Evolutionary conservation across 2,888 invertebrate genomes (phyloP).

Genomic region (Drosophila borealis): DNA sequence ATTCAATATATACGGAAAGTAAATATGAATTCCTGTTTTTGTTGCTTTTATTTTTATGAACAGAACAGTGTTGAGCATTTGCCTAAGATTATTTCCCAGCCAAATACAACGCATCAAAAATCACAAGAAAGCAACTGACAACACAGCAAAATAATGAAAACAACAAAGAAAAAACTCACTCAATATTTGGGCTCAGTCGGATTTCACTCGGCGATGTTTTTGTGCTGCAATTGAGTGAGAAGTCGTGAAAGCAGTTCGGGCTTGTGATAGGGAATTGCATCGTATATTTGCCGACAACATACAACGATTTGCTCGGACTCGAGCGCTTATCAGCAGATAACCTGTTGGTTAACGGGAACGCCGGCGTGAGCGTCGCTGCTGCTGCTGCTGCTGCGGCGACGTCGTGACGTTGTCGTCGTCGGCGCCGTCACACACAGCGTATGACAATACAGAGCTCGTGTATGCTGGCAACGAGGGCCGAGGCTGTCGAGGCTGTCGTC

Average conservation of each 20-base stretch:
- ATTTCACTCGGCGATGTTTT: constrained; percentile 52
- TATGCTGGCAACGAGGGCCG: constrained; percentile 37
- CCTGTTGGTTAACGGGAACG: constrained; percentile 68
- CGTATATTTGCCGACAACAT: constrained; percentile 27
- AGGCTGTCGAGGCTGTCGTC: constrained; percentile 45
- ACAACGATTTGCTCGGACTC: constrained; percentile 36
- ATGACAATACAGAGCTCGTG: constrained; percentile 50
- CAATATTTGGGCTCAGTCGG: constrained; percentile 5
- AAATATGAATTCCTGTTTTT: too few relatives aligned
- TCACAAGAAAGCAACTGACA: not conserved
- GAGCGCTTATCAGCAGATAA: constrained; percentile 75
- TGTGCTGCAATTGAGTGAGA: constrained; percentile 31
- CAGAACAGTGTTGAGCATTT: not conserved
- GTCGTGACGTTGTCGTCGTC: constrained; percentile 23
- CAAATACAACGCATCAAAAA: not conserved
- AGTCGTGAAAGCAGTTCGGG: constrained; percentile 20
- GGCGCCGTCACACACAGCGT: constrained; percentile 36
- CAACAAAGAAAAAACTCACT: constrained; percentile 29
- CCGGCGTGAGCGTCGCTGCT: constrained; percentile 19
- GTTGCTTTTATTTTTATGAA: too few relatives aligned
- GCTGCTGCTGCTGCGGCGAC: constrained; percentile 20
- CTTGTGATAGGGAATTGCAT: constrained; percentile 26
- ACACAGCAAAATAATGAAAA: not conserved
- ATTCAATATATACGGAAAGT: not conserved
- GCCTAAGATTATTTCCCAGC: not conserved